phyloP scores from a whole-genome alignment of 2,888 invertebrate genomes.

The Drosophila atripex region DNA sequence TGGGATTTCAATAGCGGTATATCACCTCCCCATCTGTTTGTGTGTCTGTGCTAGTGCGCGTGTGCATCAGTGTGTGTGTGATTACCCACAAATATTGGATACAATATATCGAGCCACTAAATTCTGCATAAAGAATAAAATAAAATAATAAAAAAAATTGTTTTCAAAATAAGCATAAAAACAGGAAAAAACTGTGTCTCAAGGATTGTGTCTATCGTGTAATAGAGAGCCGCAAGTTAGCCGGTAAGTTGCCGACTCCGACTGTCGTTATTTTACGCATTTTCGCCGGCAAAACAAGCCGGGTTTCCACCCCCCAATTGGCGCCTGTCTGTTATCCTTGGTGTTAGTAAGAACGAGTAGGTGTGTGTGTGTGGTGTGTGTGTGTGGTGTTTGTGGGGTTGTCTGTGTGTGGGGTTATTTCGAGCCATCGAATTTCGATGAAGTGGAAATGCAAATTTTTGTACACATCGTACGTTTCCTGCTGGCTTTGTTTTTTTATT shows the following conservation, averaged over 20 bases:
- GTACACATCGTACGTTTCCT: constrained; percentile 2
- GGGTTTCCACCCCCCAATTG: constrained; percentile 47
- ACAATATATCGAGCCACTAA: constrained; percentile 22
- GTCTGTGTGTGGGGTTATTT: constrained; percentile 42
- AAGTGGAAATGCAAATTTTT: constrained; percentile 38
- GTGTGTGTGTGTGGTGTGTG: constrained; percentile 14
- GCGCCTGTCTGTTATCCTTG: constrained; percentile 46
- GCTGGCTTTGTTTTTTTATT: constrained; percentile 7
- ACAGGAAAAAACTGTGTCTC: background rate
- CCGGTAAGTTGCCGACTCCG: constrained; percentile 61
- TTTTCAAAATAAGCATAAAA: constrained; percentile 5
- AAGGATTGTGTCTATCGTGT: background rate
- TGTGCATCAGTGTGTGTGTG: constrained; percentile 33
- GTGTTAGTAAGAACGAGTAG: background rate
- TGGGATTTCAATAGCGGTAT: background rate
- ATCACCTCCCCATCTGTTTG: constrained; percentile 9
- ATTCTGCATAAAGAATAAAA: constrained; percentile 12
- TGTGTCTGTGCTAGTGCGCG: constrained; percentile 14
- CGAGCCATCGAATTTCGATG: constrained; percentile 34
- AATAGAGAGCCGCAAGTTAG: constrained; percentile 23
- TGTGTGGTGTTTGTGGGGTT: constrained; percentile 32
- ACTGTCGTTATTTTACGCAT: constrained; percentile 47
- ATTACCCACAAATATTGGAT: constrained; percentile 20
- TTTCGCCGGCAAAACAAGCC: constrained; percentile 71
- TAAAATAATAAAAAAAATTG: constrained; percentile 8